Base-by-base conservation (phyloP, 23 tunicate genomes). In the Clavelina lepadiformis region DNA sequence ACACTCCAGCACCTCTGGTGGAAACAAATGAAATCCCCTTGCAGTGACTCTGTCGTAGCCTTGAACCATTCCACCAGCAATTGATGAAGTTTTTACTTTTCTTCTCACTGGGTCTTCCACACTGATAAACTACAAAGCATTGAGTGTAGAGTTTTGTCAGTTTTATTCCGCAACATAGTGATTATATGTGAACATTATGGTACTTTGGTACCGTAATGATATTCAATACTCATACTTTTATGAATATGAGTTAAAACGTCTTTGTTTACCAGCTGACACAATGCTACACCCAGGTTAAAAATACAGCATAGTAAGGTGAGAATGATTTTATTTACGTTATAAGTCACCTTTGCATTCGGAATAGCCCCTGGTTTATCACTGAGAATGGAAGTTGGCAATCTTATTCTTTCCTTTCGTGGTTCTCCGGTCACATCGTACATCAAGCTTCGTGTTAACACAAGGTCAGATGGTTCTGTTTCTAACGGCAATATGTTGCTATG, bases 91-190 rank as follows among this genome's bases (percentile, higher is more conserved):
- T 32, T 74, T 79, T 13, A 80, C 87, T 45, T 80, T 79, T 33
- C 96, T 73, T 36, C 96, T 34, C 1, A 87, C 96, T n/a, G 75
- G 88, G 2, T 87, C 96, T 38, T 87, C 96, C 3, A 87, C 87
- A 7, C 66, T 65, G 25, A 74, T 67, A 33, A 79, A 87, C 96
- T 87, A 35, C 32, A 58, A n/a, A n/a, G n/a, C n/a, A n/a, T n/a
- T n/a, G n/a, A n/a, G n/a, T n/a, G n/a, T n/a, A n/a, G n/a, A n/a
- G n/a, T n/a, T n/a, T n/a, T n/a, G n/a, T n/a, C n/a, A n/a, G n/a
- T n/a, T n/a, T n/a, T n/a, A n/a, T n/a, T n/a, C n/a, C n/a, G n/a
- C n/a, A n/a, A n/a, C n/a, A n/a, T n/a, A n/a, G n/a, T n/a, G n/a
- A n/a, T n/a, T n/a, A n/a, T n/a, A n/a, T n/a, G n/a, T n/a, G n/a